phyloP scores from a whole-genome alignment of 2,113 vertebrate species.

The Istiophorus platypterus region DNA sequence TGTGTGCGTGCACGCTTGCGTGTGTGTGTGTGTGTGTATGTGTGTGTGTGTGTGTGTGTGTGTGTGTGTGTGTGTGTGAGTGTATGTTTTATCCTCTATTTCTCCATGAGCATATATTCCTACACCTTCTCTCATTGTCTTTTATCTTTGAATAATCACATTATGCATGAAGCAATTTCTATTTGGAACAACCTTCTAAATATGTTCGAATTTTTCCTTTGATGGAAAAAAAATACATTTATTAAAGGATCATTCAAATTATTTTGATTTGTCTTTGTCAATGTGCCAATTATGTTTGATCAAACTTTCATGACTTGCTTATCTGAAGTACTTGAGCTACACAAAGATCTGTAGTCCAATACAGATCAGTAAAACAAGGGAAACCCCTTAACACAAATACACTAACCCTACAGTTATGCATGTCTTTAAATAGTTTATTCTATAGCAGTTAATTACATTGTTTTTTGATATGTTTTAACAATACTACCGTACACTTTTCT shows the following conservation, averaged over 20 bases:
- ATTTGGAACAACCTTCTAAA: slow-evolving; percentile 18
- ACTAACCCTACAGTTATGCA: not conserved
- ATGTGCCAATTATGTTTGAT: slow-evolving; percentile 17
- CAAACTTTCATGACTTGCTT: slow-evolving; percentile 14
- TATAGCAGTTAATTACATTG: too few relatives aligned
- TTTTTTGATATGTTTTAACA: too few relatives aligned
- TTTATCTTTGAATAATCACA: slow-evolving; percentile 38
- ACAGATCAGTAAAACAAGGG: not conserved
- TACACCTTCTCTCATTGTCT: slow-evolving; percentile 14
- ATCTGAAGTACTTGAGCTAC: not conserved
- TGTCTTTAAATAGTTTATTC: too few relatives aligned
- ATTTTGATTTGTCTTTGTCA: slow-evolving; percentile 26
- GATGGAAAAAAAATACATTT: slow-evolving; percentile 15
- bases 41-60: not conserved
- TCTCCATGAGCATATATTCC: not conserved
- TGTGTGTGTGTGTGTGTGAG: slow-evolving; percentile 16
- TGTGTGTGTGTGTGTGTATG: too few relatives aligned
- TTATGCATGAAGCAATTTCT: slow-evolving; percentile 41
- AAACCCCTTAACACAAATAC: not conserved
- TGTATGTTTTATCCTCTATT: slow-evolving; percentile 7
- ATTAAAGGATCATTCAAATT: slow-evolving; percentile 20
- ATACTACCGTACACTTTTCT: too few relatives aligned
- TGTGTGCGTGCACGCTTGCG: too few relatives aligned
- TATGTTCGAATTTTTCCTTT: slow-evolving; percentile 29
- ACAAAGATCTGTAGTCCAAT: not conserved